A percentile compares a stretch with the other conserved stretches of the same genome.
These are phyloP conservation scores for Anthoscopus minutus DNA, from an alignment of 2,113 vertebrate species.

Conservation along the genomic window DNA sequence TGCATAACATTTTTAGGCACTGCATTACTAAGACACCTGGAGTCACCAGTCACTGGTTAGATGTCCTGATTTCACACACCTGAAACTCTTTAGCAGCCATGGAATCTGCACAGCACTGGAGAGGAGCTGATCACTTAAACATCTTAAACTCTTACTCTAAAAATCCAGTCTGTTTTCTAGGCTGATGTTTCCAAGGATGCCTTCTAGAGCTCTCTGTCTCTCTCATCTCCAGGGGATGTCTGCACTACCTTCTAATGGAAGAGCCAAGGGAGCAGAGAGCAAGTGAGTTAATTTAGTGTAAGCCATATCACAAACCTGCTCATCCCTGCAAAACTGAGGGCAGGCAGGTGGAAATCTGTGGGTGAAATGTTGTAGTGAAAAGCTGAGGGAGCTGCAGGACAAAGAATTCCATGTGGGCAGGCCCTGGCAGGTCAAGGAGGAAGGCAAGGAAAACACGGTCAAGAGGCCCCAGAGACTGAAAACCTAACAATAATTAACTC, in stretches of 20 bases:
- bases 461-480: background rate
- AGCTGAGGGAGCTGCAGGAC: background rate
- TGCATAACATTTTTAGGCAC: background rate
- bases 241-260: background rate
- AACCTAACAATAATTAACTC: conserved; percentile 29
- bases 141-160: background rate
- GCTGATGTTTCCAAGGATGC: background rate
- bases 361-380: background rate
- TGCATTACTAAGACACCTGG: background rate
- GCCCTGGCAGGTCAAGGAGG: background rate
- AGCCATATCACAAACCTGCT: background rate
- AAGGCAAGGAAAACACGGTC: background rate
- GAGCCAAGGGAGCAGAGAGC: background rate
- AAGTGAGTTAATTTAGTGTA: background rate
- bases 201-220: background rate
- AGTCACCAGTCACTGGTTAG: background rate
- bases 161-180: background rate
- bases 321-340: background rate
- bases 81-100: background rate
- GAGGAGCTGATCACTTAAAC: background rate
- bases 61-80: background rate
- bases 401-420: background rate
- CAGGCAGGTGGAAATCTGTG: background rate
- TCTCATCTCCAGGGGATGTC: background rate
- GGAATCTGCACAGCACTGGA: background rate